Evolutionary conservation across 2,797 vertebrate genomes (phyloP).

Genomic region (Gymnopithys bicolor): DNA sequence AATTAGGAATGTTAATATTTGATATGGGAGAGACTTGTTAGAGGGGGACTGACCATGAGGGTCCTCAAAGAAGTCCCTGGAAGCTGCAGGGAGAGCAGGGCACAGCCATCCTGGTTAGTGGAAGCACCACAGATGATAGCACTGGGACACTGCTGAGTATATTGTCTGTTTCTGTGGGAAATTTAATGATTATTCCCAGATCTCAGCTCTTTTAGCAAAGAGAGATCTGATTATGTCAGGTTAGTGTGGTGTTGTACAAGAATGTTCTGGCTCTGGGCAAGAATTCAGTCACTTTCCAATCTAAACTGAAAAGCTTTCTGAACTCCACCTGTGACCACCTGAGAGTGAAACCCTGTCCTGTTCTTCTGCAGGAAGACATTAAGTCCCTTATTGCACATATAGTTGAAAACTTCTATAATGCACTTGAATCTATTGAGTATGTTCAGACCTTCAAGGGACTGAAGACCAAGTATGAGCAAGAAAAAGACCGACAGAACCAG

Average conservation of each 20-base stretch:
- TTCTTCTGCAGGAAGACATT: constrained; percentile 90
- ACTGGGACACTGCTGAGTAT: background rate
- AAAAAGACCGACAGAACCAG: constrained; percentile 94
- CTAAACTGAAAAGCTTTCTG: background rate
- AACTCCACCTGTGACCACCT: background rate
- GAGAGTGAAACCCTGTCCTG: constrained; percentile 39
- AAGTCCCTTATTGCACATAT: constrained; percentile 98
- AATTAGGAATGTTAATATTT: background rate
- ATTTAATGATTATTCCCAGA: background rate
- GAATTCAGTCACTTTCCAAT: background rate
- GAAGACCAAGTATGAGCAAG: constrained; percentile 97
- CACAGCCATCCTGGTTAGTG: background rate
- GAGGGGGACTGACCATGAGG: background rate
- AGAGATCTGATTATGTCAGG: background rate
- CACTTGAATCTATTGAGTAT: constrained; percentile 98
- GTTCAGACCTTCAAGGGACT: constrained; percentile 99
- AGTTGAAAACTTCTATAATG: constrained; percentile 98
- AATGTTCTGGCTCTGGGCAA: background rate
- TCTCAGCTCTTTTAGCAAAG: background rate
- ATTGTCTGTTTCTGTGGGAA: background rate
- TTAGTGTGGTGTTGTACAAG: background rate
- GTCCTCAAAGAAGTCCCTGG: background rate
- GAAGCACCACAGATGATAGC: background rate
- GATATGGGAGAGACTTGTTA: background rate
- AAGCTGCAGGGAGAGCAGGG: background rate